Conservation (phyloP, 2,797 vertebrate species). For the Taenioides sp. region DNA sequence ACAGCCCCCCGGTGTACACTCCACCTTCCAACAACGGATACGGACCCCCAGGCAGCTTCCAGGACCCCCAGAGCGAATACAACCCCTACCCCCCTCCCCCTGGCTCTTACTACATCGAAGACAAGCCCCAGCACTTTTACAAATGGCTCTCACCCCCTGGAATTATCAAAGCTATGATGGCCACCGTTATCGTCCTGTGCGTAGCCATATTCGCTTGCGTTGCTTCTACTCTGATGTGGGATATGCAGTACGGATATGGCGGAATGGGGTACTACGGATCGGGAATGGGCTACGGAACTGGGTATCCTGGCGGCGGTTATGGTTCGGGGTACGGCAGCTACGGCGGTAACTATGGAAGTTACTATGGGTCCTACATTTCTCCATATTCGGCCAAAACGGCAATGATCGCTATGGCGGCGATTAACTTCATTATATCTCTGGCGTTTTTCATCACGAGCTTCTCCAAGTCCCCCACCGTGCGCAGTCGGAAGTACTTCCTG, state of each 20-base stretch:
- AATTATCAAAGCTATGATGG: constrained; percentile 81
- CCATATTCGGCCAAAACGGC: constrained; percentile 85
- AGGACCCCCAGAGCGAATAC: constrained; percentile 66
- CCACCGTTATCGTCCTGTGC: constrained; percentile 74
- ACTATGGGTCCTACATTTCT: constrained; percentile 73
- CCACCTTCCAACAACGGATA: constrained; percentile 75
- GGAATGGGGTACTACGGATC: constrained; percentile 53
- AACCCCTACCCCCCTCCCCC: constrained; percentile 77
- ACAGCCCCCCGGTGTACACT: constrained; percentile 81
- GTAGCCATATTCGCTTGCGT: constrained; percentile 88
- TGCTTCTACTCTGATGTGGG: constrained; percentile 90
- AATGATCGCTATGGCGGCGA: constrained; percentile 87
- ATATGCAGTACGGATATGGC: constrained; percentile 78
- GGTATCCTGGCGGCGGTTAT: constrained; percentile 35
- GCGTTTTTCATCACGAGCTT: constrained; percentile 78
- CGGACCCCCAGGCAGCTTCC: constrained; percentile 71
- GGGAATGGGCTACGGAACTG: constrained; percentile 57
- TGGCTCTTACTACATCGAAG: constrained; percentile 81
- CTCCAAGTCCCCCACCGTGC: constrained; percentile 73
- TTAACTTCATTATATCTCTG: constrained; percentile 81
- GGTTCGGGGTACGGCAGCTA: constrained; percentile 56
- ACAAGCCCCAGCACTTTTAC: constrained; percentile 83
- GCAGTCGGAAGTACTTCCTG: constrained; percentile 83
- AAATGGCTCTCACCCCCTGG: constrained; percentile 85
- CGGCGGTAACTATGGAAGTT: constrained; percentile 46